Evolutionary conservation across 2,797 vertebrate species (phyloP).

Genomic region (Hoplostethus mediterraneus): DNA sequence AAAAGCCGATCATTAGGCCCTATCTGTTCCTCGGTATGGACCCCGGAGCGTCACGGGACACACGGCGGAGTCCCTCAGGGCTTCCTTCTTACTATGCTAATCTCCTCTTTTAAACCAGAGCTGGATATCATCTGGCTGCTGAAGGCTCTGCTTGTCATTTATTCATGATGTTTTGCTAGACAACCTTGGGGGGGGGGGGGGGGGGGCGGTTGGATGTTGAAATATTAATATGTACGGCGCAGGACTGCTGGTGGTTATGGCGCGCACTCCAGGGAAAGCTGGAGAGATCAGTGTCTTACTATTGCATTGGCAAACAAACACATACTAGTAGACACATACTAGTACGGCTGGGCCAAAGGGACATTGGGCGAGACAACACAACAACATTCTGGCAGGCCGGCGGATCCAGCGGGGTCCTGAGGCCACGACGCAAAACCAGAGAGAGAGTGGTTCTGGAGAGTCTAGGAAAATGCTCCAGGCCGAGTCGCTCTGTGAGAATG

Average conservation of each 20-base stretch:
- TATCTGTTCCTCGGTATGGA: conserved; percentile 47
- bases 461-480: conserved; percentile 54
- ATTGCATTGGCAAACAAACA: neutral
- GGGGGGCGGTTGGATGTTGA: conserved; percentile 7
- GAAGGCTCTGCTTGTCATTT: conserved; percentile 17
- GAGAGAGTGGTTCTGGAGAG: conserved; percentile 25
- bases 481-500: conserved; percentile 77
- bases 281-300: neutral
- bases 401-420: conserved; percentile 25
- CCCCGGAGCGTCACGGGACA: conserved; percentile 22
- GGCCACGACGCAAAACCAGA: conserved; percentile 38
- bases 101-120: conserved; percentile 36
- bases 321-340: neutral
- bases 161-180: conserved; percentile 36
- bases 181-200: conserved; percentile 22
- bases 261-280: neutral
- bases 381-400: conserved; percentile 42
- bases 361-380: conserved; percentile 35
- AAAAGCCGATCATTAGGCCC: conserved; percentile 38
- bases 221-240: conserved; percentile 34
- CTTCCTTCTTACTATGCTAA: conserved; percentile 47
- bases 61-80: conserved; percentile 23
- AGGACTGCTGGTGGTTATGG: conserved; percentile 8
- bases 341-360: conserved; percentile 37
- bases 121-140: conserved; percentile 34